Percentiles rank a stretch among this genome's conserved stretches.
phyloP scores from a whole-genome alignment of 1,140 invertebrate species.

The Bombus confusus region DNA sequence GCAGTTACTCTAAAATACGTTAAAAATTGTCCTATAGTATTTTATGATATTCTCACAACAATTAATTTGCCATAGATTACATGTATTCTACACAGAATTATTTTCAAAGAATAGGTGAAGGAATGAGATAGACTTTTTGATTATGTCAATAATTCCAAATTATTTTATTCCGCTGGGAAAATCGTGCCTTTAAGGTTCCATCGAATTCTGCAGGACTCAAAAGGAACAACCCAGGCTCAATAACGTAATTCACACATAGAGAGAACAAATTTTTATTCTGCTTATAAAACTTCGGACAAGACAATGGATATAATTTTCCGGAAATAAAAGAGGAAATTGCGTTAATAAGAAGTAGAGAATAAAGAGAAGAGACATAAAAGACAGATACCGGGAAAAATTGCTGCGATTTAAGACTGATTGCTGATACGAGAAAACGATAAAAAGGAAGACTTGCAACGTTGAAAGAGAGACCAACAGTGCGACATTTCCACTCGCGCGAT shows the following conservation, averaged over 20 bases:
- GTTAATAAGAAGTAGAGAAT: background rate
- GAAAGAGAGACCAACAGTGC: background rate
- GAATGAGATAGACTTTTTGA: too few relatives aligned
- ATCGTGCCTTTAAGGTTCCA: background rate
- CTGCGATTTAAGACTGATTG: background rate
- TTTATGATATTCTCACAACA: too few relatives aligned
- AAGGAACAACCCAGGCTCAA: too few relatives aligned
- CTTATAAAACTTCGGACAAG: background rate
- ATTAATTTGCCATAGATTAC: too few relatives aligned
- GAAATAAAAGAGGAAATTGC: background rate
- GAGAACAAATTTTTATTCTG: background rate
- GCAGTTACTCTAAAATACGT: too few relatives aligned
- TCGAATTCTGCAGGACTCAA: background rate
- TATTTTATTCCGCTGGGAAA: too few relatives aligned
- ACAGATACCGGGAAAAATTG: background rate
- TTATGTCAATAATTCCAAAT: too few relatives aligned
- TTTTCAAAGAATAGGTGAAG: too few relatives aligned
- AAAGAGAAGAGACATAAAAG: background rate
- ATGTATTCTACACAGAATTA: too few relatives aligned
- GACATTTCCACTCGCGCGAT: background rate
- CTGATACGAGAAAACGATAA: background rate
- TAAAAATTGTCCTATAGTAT: too few relatives aligned
- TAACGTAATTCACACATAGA: background rate
- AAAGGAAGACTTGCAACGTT: too few relatives aligned
- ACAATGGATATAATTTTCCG: background rate